phyloP scores from a whole-genome alignment of 2,888 invertebrate species.

The Syritta pipiens region DNA sequence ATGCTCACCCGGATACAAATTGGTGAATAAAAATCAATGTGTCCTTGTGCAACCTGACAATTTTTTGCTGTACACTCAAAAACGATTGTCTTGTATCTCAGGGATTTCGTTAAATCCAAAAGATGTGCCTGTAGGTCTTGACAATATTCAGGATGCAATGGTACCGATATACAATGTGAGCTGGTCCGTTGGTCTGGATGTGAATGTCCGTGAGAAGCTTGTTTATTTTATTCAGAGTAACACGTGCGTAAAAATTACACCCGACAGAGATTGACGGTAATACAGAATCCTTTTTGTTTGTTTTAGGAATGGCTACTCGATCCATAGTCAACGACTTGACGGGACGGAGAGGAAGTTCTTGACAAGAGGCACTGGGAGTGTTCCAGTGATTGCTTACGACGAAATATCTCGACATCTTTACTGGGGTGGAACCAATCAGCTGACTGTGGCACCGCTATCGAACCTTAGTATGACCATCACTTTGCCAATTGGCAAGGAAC shows the following conservation, averaged over 20 bases:
- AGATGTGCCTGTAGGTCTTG: constrained; percentile 57
- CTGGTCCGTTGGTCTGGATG: constrained; percentile 85
- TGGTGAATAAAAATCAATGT: constrained; percentile 83
- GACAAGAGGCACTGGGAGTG: constrained; percentile 82
- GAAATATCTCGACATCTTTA: constrained; percentile 91
- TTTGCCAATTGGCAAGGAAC: constrained; percentile 81
- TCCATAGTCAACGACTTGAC: constrained; percentile 84
- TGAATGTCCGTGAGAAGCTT: constrained; percentile 82
- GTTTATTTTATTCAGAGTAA: constrained; percentile 84
- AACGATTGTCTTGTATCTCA: constrained; percentile 85
- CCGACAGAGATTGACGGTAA: neutral
- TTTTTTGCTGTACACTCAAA: constrained; percentile 85
- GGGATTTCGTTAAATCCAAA: constrained; percentile 80
- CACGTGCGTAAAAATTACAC: constrained; percentile 72
- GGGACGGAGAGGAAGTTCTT: constrained; percentile 82
- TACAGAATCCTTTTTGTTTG: constrained; percentile 40
- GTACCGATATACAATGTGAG: constrained; percentile 85
- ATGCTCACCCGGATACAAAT: constrained; percentile 86
- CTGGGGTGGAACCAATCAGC: constrained; percentile 87
- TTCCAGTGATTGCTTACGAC: constrained; percentile 88
- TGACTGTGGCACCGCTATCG: constrained; percentile 85
- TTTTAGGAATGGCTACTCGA: constrained; percentile 80
- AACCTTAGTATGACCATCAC: constrained; percentile 81
- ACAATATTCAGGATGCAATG: constrained; percentile 81
- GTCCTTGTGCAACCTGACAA: constrained; percentile 81